A percentile compares a stretch with the other conserved stretches of the same genome.
Evolutionary conservation across 2,797 vertebrate species (phyloP).

Genomic region (Caiman crocodilus): DNA sequence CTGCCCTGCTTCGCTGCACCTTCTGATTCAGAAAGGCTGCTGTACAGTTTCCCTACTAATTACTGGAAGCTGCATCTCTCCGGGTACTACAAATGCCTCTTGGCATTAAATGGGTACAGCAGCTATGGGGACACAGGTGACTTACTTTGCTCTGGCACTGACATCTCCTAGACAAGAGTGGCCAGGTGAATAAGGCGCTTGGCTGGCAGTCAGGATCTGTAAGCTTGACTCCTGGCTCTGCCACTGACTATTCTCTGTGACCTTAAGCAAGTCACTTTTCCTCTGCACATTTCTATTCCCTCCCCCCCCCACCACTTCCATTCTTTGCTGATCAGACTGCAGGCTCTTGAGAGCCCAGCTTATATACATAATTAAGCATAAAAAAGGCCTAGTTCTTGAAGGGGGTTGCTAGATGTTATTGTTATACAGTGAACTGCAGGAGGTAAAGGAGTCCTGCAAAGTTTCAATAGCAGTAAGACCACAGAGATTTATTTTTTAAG

Average conservation of each 20-base stretch:
- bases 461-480: neutral
- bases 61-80: neutral
- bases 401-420: too few species aligned
- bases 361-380: too few species aligned
- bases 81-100: neutral
- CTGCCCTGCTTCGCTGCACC: fast-evolving
- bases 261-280: neutral
- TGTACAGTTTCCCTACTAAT: neutral
- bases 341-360: neutral
- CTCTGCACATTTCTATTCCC: neutral
- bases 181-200: neutral
- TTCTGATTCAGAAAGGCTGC: conserved; percentile 7
- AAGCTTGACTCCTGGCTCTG: neutral
- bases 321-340: neutral
- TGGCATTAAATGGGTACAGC: neutral
- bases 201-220: fast-evolving
- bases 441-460: neutral
- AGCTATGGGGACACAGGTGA: neutral
- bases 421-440: too few species aligned
- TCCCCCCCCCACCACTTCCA: neutral
- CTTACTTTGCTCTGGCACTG: neutral
- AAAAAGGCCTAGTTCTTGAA: too few species aligned
- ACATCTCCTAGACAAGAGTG: neutral
- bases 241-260: neutral
- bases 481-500: neutral